phyloP scores from a whole-genome alignment of 1,140 invertebrate genomes.

The Dendroctonus valens region DNA sequence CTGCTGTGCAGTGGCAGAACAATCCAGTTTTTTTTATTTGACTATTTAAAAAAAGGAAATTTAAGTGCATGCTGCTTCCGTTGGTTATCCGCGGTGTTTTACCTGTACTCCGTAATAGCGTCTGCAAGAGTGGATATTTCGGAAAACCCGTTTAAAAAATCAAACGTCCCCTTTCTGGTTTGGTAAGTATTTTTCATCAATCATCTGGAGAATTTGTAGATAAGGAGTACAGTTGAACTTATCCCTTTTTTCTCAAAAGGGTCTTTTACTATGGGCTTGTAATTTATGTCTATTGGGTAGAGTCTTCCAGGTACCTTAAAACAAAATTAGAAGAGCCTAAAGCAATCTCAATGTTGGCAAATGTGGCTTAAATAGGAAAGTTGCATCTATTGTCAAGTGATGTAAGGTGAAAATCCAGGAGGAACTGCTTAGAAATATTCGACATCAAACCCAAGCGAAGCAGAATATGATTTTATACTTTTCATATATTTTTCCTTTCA shows the following conservation, averaged over 20 bases:
- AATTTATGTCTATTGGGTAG: slow-evolving; percentile 88
- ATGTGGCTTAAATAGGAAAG: no score
- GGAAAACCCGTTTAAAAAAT: slow-evolving; percentile 93
- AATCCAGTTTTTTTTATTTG: slow-evolving; percentile 83
- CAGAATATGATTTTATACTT: no score
- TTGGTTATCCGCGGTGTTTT: not conserved
- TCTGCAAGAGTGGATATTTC: slow-evolving; percentile 92
- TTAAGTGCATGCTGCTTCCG: no score
- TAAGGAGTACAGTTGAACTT: slow-evolving; percentile 89
- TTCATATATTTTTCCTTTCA: no score
- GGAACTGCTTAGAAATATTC: no score
- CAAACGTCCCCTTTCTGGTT: slow-evolving; percentile 88
- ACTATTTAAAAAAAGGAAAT: slow-evolving; percentile 43
- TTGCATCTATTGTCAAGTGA: no score
- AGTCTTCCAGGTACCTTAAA: slow-evolving; percentile 82
- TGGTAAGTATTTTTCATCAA: slow-evolving; percentile 83
- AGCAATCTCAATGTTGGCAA: no score
- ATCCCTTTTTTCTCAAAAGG: slow-evolving; percentile 68
- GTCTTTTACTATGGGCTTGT: slow-evolving; percentile 76
- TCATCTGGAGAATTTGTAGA: slow-evolving; percentile 87
- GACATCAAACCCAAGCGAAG: no score
- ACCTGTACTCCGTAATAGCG: slow-evolving; percentile 76
- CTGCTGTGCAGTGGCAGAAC: slow-evolving; percentile 93
- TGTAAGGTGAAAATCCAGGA: no score
- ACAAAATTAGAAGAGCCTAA: not conserved